These are phyloP conservation scores for Grus americana DNA, from an alignment of 2,113 vertebrate species.

Conservation along the genomic window DNA sequence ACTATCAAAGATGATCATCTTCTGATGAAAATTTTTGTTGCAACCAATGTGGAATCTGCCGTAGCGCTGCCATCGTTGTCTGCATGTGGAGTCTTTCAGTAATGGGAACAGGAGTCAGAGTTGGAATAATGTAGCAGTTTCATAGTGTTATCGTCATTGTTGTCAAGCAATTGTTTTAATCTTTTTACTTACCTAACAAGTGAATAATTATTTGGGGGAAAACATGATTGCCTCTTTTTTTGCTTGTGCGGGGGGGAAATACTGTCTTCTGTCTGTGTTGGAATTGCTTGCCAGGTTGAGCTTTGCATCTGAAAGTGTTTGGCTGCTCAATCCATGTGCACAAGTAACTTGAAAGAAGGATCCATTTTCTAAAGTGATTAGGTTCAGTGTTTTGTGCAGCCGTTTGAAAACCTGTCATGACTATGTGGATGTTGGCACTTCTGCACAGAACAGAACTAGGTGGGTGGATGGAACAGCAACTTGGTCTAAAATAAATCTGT, in stretches of 20 bases:
- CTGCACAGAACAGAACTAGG: background rate
- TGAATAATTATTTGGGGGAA: background rate
- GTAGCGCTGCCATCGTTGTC: background rate
- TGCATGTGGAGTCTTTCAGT: background rate
- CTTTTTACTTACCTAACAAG: background rate
- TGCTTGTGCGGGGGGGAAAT: too few relatives aligned
- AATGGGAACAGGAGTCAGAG: background rate
- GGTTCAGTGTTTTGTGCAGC: background rate
- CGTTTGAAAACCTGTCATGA: fast-evolving
- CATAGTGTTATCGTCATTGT: background rate
- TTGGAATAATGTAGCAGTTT: background rate
- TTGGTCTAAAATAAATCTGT: background rate
- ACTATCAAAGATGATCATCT: background rate
- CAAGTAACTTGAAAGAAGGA: background rate
- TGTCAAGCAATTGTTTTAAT: background rate
- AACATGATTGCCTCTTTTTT: background rate
- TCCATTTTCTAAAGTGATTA: background rate
- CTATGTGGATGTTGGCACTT: background rate
- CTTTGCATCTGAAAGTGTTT: background rate
- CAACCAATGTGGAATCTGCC: background rate
- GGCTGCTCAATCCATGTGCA: background rate
- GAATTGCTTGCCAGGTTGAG: background rate
- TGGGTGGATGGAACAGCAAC: background rate
- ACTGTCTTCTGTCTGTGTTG: background rate
- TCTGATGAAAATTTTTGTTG: background rate